phyloP scores from a whole-genome alignment of 2,888 invertebrate genomes.

The Parasteatoda lunata region DNA sequence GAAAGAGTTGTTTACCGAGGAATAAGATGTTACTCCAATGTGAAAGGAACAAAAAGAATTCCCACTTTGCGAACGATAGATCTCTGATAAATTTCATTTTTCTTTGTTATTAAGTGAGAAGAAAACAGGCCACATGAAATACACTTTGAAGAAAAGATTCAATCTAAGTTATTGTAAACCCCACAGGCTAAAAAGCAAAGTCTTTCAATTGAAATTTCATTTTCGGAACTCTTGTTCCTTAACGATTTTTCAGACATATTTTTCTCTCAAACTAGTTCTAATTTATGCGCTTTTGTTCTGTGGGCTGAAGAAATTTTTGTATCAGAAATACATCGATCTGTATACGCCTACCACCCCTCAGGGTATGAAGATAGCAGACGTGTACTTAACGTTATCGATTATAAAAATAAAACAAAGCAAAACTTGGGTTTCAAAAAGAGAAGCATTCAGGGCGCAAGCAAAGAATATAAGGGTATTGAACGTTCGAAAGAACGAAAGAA shows the following conservation, averaged over 20 bases:
- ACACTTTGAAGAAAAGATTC: constrained; percentile 16
- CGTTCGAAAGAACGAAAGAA: neutral
- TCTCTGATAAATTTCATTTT: neutral
- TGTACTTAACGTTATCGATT: constrained; percentile 55
- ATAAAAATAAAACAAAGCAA: constrained; percentile 47
- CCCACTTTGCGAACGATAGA: neutral
- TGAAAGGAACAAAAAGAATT: neutral
- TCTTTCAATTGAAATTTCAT: constrained; percentile 43
- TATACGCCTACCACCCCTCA: neutral
- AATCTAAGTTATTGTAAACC: constrained; percentile 41
- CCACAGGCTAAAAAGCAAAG: constrained; percentile 22
- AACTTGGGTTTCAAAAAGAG: constrained; percentile 27
- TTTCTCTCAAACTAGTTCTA: constrained; percentile 25
- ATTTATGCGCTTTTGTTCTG: constrained; percentile 46
- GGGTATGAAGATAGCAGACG: constrained; percentile 54
- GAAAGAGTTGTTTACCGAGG: neutral
- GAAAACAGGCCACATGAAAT: neutral
- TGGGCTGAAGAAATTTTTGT: constrained; percentile 37
- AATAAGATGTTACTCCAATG: neutral
- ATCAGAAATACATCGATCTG: constrained; percentile 44
- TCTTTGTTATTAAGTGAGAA: neutral
- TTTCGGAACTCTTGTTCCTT: constrained; percentile 30
- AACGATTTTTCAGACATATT: constrained; percentile 34
- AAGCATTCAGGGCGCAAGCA: constrained; percentile 22
- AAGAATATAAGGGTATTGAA: constrained; percentile 48